These are phyloP conservation scores for Chymomyza caudatula DNA, from an alignment of 2,888 invertebrate species.

Conservation along the genomic window DNA sequence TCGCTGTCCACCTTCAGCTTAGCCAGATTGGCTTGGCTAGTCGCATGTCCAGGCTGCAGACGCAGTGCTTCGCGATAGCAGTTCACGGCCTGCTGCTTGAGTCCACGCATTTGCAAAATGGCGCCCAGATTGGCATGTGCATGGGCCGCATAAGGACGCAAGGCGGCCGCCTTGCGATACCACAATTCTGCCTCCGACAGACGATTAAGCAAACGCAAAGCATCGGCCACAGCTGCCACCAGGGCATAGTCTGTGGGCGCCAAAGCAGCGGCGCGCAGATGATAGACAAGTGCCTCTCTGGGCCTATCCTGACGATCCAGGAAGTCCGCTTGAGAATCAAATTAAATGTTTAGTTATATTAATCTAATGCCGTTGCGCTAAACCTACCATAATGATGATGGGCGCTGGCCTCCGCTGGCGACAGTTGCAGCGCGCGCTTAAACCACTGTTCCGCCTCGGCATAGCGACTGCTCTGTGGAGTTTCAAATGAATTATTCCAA, in stretches of 20 bases:
- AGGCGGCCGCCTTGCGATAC: slow-evolving; percentile 83
- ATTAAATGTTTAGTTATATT: background rate
- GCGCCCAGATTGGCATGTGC: slow-evolving; percentile 96
- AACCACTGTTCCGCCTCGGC: slow-evolving; percentile 94
- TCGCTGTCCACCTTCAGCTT: slow-evolving; percentile 79
- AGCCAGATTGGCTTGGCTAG: slow-evolving; percentile 91
- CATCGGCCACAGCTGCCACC: slow-evolving; percentile 91
- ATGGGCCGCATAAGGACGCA: slow-evolving; percentile 85
- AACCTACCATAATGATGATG: slow-evolving; percentile 92
- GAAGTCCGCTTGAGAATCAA: slow-evolving; percentile 86
- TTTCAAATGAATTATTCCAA: too few relatives aligned
- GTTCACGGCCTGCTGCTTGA: slow-evolving; percentile 89
- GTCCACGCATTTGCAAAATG: slow-evolving; percentile 94
- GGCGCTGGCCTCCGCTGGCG: slow-evolving; percentile 89
- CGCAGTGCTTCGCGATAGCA: slow-evolving; percentile 90
- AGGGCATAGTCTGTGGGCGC: slow-evolving; percentile 88
- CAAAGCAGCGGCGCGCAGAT: slow-evolving; percentile 86
- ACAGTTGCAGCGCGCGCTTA: slow-evolving; percentile 88
- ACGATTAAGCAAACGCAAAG: slow-evolving; percentile 87
- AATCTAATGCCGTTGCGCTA: background rate
- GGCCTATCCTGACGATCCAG: slow-evolving; percentile 87
- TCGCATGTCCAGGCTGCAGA: slow-evolving; percentile 90
- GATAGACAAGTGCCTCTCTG: slow-evolving; percentile 88
- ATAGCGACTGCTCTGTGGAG: slow-evolving; percentile 84
- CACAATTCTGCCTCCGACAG: slow-evolving; percentile 89